Conservation (phyloP, 2,113 vertebrate species). For the Merops nubicus region DNA sequence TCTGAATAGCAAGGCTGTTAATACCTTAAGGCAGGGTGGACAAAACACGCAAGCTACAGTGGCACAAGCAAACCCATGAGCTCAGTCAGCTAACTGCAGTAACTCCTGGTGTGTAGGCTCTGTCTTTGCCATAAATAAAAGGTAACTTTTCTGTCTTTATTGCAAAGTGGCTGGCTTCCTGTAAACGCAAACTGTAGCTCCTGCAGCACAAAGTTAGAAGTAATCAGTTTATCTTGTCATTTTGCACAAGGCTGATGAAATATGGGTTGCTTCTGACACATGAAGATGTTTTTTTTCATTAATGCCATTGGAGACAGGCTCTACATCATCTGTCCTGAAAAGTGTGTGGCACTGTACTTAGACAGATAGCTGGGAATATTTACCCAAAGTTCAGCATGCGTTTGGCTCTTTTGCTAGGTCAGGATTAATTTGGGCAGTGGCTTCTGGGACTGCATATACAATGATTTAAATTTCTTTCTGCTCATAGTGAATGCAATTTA, state of each 20-base stretch:
- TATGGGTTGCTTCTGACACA: not conserved
- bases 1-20: not conserved
- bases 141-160: not conserved
- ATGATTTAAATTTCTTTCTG: not conserved
- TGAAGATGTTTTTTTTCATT: not conserved
- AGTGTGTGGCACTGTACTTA: not conserved
- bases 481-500: not conserved
- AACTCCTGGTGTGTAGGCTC: not conserved
- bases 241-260: not conserved
- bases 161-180: not conserved
- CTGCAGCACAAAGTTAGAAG: not conserved
- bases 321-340: not conserved
- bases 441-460: not conserved
- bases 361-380: not conserved
- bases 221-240: not conserved
- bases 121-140: not conserved
- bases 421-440: not conserved
- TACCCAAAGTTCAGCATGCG: not conserved
- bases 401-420: not conserved
- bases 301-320: not conserved
- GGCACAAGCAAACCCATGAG: not conserved
- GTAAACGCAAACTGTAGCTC: not conserved
- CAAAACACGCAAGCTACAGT: not conserved
- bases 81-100: not conserved
- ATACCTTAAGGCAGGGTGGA: not conserved